These are phyloP conservation scores for Eupristina koningsbergeri DNA, from an alignment of 1,140 invertebrate genomes.

Conservation along the genomic window DNA sequence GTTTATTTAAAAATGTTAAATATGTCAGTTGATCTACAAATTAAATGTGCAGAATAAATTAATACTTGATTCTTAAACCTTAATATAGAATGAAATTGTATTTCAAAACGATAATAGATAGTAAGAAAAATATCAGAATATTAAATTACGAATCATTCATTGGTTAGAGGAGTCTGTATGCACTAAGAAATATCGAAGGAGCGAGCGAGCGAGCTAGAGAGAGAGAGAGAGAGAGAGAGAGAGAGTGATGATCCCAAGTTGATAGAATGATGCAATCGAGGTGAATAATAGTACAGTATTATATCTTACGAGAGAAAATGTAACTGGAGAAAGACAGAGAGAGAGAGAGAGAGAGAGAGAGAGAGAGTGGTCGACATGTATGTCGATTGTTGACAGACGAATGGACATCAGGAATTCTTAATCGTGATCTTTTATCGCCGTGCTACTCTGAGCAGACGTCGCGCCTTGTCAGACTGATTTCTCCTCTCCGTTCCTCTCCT, in stretches of 20 bases:
- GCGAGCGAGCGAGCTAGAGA: no score
- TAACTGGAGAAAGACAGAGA: neutral
- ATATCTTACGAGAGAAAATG: neutral
- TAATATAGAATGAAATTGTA: neutral
- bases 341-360: neutral
- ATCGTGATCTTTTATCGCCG: conserved; percentile 46
- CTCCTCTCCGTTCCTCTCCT: neutral
- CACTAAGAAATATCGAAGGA: neutral
- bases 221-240: neutral
- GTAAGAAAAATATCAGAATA: conserved; percentile 2
- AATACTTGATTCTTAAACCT: neutral
- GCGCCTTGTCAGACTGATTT: conserved; percentile 21
- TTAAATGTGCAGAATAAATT: neutral
- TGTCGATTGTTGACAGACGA: conserved; percentile 45
- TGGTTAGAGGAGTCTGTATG: conserved; percentile 8
- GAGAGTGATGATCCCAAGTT: neutral
- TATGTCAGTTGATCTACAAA: no score
- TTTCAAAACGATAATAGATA: conserved; percentile 25
- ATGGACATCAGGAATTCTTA: conserved; percentile 47
- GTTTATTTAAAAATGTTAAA: no score
- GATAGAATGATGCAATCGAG: conserved; percentile 33
- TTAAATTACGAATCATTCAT: conserved; percentile 4
- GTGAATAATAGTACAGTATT: neutral
- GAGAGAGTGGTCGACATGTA: neutral
- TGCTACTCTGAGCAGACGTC: neutral